phyloP scores from a whole-genome alignment of 1,140 invertebrate genomes.

The Halesus radiatus region DNA sequence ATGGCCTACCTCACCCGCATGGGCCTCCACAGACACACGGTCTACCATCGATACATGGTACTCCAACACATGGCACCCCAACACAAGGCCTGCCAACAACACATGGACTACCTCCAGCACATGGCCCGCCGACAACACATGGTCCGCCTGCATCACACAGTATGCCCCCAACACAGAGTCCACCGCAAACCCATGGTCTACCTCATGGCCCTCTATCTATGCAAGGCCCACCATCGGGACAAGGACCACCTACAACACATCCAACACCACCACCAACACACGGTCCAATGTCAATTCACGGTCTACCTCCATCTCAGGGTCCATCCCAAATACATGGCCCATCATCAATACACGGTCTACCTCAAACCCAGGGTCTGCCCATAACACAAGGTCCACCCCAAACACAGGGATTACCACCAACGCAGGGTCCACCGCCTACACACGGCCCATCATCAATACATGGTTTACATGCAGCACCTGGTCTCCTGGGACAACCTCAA shows the following conservation, averaged over 20 bases:
- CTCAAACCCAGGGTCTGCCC: not conserved
- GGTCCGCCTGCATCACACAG: not conserved
- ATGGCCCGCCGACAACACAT: not conserved
- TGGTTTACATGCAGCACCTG: not conserved
- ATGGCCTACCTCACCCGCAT: not conserved
- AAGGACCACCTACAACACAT: slow-evolving; percentile 13
- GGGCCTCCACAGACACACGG: slow-evolving; percentile 8
- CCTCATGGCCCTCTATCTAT: not conserved
- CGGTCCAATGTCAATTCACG: slow-evolving; percentile 56
- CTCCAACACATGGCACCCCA: not conserved
- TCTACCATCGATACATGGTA: not conserved
- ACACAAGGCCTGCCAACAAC: slow-evolving; percentile 58
- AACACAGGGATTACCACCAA: slow-evolving; percentile 59
- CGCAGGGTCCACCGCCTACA: not conserved
- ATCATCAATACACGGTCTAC: not conserved
- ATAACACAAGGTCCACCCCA: slow-evolving; percentile 58
- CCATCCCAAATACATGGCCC: not conserved
- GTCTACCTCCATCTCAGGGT: not conserved
- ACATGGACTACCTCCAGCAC: not conserved
- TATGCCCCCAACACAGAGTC: not conserved
- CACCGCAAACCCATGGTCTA: not conserved
- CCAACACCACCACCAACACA: slow-evolving; percentile 60
- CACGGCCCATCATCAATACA: not conserved
- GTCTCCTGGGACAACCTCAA: not conserved
- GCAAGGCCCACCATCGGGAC: not conserved